These are phyloP conservation scores for Amazona guildingii DNA, from an alignment of 2,113 vertebrate genomes.

Conservation along the genomic window DNA sequence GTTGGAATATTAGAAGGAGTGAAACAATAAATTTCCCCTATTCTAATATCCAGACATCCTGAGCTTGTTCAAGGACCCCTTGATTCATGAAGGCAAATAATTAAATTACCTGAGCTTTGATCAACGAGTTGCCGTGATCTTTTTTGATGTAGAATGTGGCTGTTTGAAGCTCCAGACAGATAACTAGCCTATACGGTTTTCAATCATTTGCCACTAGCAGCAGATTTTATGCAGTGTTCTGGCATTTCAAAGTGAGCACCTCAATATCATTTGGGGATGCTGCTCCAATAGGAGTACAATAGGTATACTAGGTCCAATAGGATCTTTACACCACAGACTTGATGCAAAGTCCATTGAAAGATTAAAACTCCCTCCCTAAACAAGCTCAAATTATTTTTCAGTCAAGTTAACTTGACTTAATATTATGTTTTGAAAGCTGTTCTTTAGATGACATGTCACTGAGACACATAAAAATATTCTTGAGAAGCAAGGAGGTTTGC, in stretches of 20 bases:
- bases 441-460: not conserved
- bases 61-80: slow-evolving; percentile 40
- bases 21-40: slow-evolving; percentile 62
- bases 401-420: not conserved
- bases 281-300: not conserved
- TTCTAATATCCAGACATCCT: slow-evolving; percentile 39
- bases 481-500: not conserved
- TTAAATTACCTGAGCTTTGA: slow-evolving; percentile 70
- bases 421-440: not conserved
- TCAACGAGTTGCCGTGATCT: slow-evolving; percentile 8
- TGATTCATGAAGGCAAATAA: slow-evolving; percentile 58
- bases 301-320: not conserved
- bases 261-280: not conserved
- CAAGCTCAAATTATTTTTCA: not conserved
- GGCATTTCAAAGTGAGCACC: not conserved
- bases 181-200: not conserved
- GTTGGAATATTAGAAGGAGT: slow-evolving; percentile 25
- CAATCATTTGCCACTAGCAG: not conserved
- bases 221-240: not conserved
- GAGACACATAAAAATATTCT: not conserved
- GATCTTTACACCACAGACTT: not conserved
- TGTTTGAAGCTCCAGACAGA: slow-evolving; percentile 34
- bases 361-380: not conserved
- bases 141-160: slow-evolving; percentile 34
- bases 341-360: not conserved